phyloP scores from a whole-genome alignment of 2,888 invertebrate genomes.

The Pyralis farinalis region DNA sequence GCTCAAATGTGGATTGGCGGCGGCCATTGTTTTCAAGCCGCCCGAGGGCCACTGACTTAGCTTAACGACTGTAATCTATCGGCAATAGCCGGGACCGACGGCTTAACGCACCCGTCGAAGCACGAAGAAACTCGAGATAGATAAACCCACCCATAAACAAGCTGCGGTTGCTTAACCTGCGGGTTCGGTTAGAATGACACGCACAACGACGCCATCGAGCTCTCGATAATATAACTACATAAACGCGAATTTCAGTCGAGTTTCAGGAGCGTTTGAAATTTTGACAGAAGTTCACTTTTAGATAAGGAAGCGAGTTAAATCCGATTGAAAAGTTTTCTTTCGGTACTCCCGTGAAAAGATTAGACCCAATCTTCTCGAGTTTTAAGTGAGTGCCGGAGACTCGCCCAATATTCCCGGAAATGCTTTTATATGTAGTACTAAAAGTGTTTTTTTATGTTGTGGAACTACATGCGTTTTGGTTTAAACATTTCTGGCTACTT shows the following conservation, averaged over 20 bases:
- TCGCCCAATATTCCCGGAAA: slow-evolving; percentile 10
- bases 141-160: too few species aligned
- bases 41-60: too few species aligned
- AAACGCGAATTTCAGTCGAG: slow-evolving; percentile 33
- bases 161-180: too few species aligned
- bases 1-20: too few species aligned
- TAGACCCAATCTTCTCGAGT: slow-evolving; percentile 41
- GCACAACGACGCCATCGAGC: too few species aligned
- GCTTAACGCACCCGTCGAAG: too few species aligned
- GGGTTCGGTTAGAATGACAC: too few species aligned
- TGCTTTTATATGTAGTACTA: neutral
- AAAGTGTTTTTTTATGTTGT: neutral
- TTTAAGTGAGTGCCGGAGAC: slow-evolving; percentile 30
- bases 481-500: neutral
- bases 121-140: too few species aligned
- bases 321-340: slow-evolving; percentile 66
- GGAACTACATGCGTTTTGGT: neutral
- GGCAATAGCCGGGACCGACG: too few species aligned
- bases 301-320: slow-evolving; percentile 62
- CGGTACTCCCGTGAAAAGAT: slow-evolving; percentile 56
- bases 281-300: slow-evolving; percentile 63
- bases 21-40: too few species aligned
- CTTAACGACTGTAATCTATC: too few species aligned
- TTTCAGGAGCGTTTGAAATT: slow-evolving; percentile 49
- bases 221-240: too few species aligned